Evolutionary conservation across 1,140 invertebrate genomes (phyloP), one percentile per base, ranked within the genome.

Genomic region (Varroa destructor): DNA sequence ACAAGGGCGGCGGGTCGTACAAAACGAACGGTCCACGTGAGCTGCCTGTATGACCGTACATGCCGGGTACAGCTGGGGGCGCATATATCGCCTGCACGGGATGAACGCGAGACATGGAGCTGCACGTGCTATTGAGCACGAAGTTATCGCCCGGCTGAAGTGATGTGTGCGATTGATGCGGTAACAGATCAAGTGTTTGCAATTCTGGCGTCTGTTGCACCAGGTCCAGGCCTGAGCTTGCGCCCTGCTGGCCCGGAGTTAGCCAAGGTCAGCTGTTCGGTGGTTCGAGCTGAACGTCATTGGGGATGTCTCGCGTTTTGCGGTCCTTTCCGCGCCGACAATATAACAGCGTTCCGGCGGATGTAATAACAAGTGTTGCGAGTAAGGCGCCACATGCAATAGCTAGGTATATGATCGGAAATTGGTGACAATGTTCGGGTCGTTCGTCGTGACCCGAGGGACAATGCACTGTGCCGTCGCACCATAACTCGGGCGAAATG

Each of bases 391-490:
- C 67, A 2, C 51, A 55, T 42, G 74, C 75, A 51, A 70, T 72
- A 0, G 64, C 75, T 42, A 75, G 70, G 58, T 75, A 75, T 12
- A 74, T 40, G 4, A 72, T 72, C 0, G 75, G 75, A 56, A 75
- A 75, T 25, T 72, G 56, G 25, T 74, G 75, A 86, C 84, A 72
- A 84, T 84, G 12, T 37, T 84, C 82, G 25, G 89, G 82, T 1
- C 89, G 85, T 79, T 93, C 91, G 80, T 93, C 91, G 76, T 89
- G 87, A 0, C 89, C 89, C 1, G 88, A 89, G 0, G 91, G 91
- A 77, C 91, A 93, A 76, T 93, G 89, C 43, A 84, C 82, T 12
- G 85, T 80, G 0, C 89, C 90, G 76, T 93, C 89, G 78, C 91
- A 93, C 89, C 89, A 92, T 6, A 93, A 83, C n/a, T 86, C 86